phyloP scores from a whole-genome alignment of 2,888 invertebrate genomes.

The Dicyrtoma fusca region DNA sequence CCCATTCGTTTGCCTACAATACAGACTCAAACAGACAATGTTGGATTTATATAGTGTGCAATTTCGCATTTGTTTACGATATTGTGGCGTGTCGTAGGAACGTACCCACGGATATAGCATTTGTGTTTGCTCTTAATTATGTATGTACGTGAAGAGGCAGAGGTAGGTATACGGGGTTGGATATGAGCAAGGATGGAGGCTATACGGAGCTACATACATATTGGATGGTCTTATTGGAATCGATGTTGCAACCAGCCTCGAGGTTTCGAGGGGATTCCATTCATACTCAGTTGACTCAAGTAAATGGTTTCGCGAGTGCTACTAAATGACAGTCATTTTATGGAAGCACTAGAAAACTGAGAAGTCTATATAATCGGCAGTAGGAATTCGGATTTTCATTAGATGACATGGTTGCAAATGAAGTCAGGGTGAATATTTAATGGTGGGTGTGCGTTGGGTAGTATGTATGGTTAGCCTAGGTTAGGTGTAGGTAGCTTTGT shows the following conservation, averaged over 20 bases:
- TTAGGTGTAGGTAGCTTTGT: not conserved
- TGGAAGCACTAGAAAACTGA: slow-evolving; percentile 1
- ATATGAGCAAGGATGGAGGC: too few relatives aligned
- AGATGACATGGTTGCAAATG: slow-evolving; percentile 10
- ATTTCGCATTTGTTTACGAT: too few relatives aligned
- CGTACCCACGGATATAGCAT: too few relatives aligned
- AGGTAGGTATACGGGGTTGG: not conserved
- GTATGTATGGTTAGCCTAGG: not conserved
- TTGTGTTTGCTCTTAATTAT: not conserved
- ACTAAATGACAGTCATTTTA: slow-evolving; percentile 21
- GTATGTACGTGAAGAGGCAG: not conserved
- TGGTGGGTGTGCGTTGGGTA: not conserved
- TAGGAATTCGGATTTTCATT: slow-evolving; percentile 22
- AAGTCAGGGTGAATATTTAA: slow-evolving; percentile 14
- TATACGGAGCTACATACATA: not conserved
- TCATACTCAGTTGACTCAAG: slow-evolving; percentile 6
- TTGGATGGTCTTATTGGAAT: not conserved
- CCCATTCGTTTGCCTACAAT: too few relatives aligned
- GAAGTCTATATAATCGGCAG: not conserved
- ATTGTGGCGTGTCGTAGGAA: too few relatives aligned
- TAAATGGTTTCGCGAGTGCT: slow-evolving; percentile 11
- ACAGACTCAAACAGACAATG: too few relatives aligned
- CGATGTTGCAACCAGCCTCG: not conserved
- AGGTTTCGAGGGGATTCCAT: slow-evolving; percentile 1
- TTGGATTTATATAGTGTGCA: too few relatives aligned